A percentile compares a stretch with the other conserved stretches of the same genome.
phyloP scores from a whole-genome alignment of 2,113 vertebrate species.

The Paramormyrops kingsleyae region DNA sequence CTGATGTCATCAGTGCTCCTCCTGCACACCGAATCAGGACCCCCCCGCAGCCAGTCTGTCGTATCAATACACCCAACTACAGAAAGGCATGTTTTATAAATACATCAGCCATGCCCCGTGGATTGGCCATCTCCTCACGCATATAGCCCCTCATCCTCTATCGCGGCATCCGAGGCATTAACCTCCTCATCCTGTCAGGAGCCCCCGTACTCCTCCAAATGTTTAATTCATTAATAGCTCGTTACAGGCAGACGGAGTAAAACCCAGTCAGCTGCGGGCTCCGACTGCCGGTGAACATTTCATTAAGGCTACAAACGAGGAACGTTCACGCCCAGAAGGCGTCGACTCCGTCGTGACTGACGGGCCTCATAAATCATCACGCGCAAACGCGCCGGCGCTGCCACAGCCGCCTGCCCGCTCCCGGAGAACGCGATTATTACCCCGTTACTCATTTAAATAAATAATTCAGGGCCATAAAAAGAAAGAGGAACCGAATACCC shows the following conservation, averaged over 20 bases:
- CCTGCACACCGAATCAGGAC: not conserved
- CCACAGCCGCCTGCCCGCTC: not conserved
- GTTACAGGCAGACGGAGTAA: not conserved
- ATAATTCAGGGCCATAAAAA: not conserved
- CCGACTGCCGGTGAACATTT: not conserved
- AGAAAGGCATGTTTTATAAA: not conserved
- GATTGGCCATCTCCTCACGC: not conserved
- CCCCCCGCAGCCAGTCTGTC: not conserved
- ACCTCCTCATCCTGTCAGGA: not conserved
- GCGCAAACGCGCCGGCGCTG: not conserved
- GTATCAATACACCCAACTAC: not conserved
- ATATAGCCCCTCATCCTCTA: not conserved
- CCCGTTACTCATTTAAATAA: not conserved
- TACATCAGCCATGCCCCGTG: not conserved
- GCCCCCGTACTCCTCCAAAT: not conserved
- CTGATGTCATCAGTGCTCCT: not conserved
- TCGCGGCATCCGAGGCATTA: not conserved
- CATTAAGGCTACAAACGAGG: conserved; percentile 7
- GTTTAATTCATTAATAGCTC: conserved; percentile 34
- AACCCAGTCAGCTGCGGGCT: not conserved
- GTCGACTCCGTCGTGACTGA: not conserved
- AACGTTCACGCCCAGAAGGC: not conserved
- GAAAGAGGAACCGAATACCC: not conserved
- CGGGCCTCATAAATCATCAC: not conserved
- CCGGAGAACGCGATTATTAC: not conserved